These are phyloP conservation scores for Malachius bipustulatus DNA, from an alignment of 2,888 invertebrate genomes.

Conservation along the genomic window DNA sequence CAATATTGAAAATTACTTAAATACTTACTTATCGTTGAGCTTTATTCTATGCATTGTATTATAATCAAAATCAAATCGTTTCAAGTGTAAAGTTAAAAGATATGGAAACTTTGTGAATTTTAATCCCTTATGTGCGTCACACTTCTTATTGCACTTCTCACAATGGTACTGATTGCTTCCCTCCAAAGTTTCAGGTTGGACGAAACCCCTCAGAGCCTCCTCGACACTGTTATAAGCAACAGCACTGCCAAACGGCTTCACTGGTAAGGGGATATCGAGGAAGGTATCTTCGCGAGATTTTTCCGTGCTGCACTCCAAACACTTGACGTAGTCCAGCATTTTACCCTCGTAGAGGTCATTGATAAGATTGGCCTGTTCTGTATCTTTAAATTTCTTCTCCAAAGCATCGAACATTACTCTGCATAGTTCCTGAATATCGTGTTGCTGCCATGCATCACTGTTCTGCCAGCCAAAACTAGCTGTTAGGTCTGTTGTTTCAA, in stretches of 20 bases:
- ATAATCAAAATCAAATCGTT: constrained; percentile 84
- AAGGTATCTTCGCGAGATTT: constrained; percentile 74
- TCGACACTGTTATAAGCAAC: constrained; percentile 67
- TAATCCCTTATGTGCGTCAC: constrained; percentile 81
- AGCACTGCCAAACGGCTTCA: constrained; percentile 67
- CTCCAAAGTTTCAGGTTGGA: constrained; percentile 71
- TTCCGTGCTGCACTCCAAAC: constrained; percentile 72
- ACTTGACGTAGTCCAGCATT: constrained; percentile 83
- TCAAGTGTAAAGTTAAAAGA: constrained; percentile 72
- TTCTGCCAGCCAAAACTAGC: constrained; percentile 85
- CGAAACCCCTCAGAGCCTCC: constrained; percentile 73
- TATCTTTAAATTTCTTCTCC: constrained; percentile 71
- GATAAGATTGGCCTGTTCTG: constrained; percentile 69
- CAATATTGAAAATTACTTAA: background rate
- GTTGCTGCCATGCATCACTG: constrained; percentile 83
- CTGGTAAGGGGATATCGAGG: constrained; percentile 75
- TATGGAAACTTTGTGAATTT: constrained; percentile 81
- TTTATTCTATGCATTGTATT: constrained; percentile 73
- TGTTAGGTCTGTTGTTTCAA: constrained; percentile 79
- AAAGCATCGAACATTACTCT: constrained; percentile 85
- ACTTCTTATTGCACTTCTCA: constrained; percentile 74
- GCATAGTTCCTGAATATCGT: constrained; percentile 83
- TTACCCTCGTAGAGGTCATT: constrained; percentile 63
- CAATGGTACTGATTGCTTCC: constrained; percentile 80
- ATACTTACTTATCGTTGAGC: constrained; percentile 66